Base-by-base conservation (phyloP, 2,888 invertebrate genomes). In the Dinocampus coccinellae region DNA sequence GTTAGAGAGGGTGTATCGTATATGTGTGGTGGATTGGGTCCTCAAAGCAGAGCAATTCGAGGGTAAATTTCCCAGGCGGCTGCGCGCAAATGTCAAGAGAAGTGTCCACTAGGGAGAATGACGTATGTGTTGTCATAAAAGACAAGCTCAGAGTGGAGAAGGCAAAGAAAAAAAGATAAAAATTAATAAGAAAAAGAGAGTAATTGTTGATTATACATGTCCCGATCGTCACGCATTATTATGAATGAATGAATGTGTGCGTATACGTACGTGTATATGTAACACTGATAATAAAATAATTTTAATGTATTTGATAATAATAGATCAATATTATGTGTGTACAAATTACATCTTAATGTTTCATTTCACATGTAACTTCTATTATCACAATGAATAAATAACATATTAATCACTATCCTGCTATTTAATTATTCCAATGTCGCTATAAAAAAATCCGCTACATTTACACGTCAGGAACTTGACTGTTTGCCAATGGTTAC, bases 31-130 rank as follows among this genome's bases (percentile, higher is more conserved):
- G 47, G 47, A 61, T 69, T 62, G 69, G 26, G 53, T 20, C 55
- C 47, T 75, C 76, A 75, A 74, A 75, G 75, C 75, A 36, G 75
- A 76, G 68, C 70, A 63, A 53, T 69, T 57, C 20, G 67, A 66
- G 22, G 39, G 20, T 29, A 22, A 70, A 73, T 69, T 73, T 72
- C 68, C 70, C 70, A 11, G 10, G 66, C 52, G 70, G 29, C 60
- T 53, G 22, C 42, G 39, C 22, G 16, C 36, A 57, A 66, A 66
- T 66, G 39, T 66, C 57, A 55, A 29, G 33, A 20, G 22, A 57
- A 66, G 64, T 64, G 34, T 64, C 52, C 29, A 16, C 20, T n/a
- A 52, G 34, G 34, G 52, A 64, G 53, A 33, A 22, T 33, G 16
- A 64, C 52, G 16, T 47, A 42, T 57, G 57, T 47, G 47, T 47